Evolutionary conservation across 2,888 invertebrate genomes (phyloP).

Genomic region (Aphodius granarius): DNA sequence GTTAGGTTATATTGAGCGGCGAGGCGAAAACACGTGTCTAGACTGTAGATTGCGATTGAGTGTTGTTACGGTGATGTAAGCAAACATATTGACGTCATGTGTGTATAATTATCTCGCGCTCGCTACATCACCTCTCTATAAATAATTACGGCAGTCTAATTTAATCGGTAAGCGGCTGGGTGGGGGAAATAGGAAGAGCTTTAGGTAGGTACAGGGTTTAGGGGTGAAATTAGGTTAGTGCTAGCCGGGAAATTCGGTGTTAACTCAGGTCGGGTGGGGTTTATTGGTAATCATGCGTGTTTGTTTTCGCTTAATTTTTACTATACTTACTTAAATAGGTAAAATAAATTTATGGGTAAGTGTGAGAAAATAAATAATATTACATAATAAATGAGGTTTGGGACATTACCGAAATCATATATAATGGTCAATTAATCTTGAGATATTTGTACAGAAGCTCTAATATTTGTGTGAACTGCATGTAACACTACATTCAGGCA

Average conservation of each 20-base stretch:
- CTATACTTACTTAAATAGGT: background rate
- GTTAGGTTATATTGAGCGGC: background rate
- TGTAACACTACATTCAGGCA: too few relatives aligned
- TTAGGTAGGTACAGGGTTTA: background rate
- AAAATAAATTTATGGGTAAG: too few relatives aligned
- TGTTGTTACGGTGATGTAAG: background rate
- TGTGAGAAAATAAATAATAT: too few relatives aligned
- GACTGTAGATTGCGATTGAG: background rate
- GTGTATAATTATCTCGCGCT: background rate
- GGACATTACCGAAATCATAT: too few relatives aligned
- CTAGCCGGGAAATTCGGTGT: background rate
- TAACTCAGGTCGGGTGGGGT: background rate
- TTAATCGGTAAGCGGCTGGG: background rate
- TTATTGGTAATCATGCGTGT: background rate
- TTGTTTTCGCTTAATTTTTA: background rate
- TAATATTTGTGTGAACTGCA: too few relatives aligned
- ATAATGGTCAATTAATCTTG: too few relatives aligned
- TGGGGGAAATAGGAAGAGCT: background rate
- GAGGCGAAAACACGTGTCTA: background rate
- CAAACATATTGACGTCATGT: background rate
- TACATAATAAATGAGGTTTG: too few relatives aligned
- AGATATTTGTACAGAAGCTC: too few relatives aligned
- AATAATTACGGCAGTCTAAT: conserved; percentile 7
- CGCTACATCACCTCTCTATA: conserved; percentile 5
- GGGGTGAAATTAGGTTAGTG: background rate